Conservation (phyloP, 2,797 vertebrate species). For the Urocyon cinereoargenteus region DNA sequence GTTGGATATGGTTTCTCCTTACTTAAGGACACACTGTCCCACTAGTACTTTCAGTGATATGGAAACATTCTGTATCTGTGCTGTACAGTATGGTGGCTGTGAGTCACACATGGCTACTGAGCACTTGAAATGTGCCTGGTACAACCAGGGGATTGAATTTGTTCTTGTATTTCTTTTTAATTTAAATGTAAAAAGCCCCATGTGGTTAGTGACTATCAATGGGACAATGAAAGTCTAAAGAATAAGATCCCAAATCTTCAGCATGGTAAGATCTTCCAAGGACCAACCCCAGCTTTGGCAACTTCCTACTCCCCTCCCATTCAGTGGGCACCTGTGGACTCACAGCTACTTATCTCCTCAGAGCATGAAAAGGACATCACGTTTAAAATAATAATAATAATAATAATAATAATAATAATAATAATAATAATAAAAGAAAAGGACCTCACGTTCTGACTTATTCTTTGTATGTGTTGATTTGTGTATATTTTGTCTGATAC, state of each 20-base stretch:
- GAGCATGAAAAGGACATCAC: not conserved
- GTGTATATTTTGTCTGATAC: not conserved
- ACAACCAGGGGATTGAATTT: not conserved
- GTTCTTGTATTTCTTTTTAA: not conserved
- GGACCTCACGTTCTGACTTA: not conserved
- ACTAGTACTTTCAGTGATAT: not conserved
- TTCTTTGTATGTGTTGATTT: not conserved
- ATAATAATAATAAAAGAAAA: not conserved
- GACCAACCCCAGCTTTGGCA: no score
- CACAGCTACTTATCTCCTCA: not conserved
- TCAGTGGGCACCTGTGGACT: accelerated
- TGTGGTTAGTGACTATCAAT: not conserved
- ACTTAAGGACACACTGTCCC: not conserved
- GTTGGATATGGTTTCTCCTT: not conserved
- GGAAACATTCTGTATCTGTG: not conserved
- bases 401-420: no score
- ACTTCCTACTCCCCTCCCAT: not conserved
- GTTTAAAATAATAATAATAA: no score
- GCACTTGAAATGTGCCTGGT: not conserved
- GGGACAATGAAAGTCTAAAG: not conserved
- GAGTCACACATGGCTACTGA: not conserved
- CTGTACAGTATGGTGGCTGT: not conserved
- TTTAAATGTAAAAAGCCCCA: not conserved
- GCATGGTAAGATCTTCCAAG: not conserved
- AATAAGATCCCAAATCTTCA: not conserved